A percentile compares a stretch with the other conserved stretches of the same genome.
Conservation (phyloP, 2,797 vertebrate genomes). For the Melanotaenia boesemani region DNA sequence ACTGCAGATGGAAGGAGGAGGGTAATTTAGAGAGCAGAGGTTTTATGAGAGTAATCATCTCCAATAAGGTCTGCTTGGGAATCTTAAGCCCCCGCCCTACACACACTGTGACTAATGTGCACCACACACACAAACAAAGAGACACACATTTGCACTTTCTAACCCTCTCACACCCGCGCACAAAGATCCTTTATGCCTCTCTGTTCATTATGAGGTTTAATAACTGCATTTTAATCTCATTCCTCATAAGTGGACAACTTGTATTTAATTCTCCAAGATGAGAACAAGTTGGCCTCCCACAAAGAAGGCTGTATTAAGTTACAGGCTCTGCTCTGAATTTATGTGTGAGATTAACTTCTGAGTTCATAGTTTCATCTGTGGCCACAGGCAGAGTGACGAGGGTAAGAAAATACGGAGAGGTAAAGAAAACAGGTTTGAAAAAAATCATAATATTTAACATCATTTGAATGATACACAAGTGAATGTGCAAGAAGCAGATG, state of each 20-base stretch:
- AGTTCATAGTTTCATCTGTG: slow-evolving; percentile 73
- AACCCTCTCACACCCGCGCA: slow-evolving; percentile 34
- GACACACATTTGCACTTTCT: slow-evolving; percentile 48
- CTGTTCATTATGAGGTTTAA: slow-evolving; percentile 70
- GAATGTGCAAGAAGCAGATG: slow-evolving; percentile 12
- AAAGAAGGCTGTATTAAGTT: slow-evolving; percentile 69
- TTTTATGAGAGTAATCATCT: slow-evolving; percentile 85
- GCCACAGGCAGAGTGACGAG: slow-evolving; percentile 43
- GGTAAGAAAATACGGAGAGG: slow-evolving; percentile 16
- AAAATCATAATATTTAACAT: slow-evolving; percentile 45
- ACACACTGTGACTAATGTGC: slow-evolving; percentile 57
- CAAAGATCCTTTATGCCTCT: slow-evolving; percentile 52
- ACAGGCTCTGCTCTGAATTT: slow-evolving; percentile 65
- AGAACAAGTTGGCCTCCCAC: slow-evolving; percentile 77
- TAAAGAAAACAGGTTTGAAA: slow-evolving; percentile 19
- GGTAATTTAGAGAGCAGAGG: slow-evolving; percentile 81
- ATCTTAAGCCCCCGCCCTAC: slow-evolving; percentile 72
- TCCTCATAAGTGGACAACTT: slow-evolving; percentile 77
- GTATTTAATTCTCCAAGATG: slow-evolving; percentile 75
- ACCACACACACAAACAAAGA: slow-evolving; percentile 52
- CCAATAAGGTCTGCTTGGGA: slow-evolving; percentile 80
- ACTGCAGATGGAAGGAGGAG: slow-evolving; percentile 70
- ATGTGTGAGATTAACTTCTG: slow-evolving; percentile 75
- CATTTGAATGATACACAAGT: slow-evolving; percentile 29
- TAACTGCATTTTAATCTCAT: slow-evolving; percentile 79